These are phyloP conservation scores for Pandemis corylana DNA, from an alignment of 2,888 invertebrate species.

Conservation along the genomic window DNA sequence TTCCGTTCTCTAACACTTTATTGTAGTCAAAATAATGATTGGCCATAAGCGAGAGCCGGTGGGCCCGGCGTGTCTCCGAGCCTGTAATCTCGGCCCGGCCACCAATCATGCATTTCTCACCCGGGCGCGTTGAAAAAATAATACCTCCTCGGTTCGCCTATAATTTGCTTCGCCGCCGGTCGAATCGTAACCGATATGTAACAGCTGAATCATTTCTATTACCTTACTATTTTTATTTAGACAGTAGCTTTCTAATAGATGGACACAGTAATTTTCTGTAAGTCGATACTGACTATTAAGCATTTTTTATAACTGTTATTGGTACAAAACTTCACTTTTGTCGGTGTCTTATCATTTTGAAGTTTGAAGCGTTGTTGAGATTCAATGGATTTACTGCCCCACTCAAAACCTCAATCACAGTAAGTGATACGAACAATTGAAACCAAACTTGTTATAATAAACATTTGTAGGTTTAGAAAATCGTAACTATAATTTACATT, in stretches of 20 bases:
- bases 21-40: conserved; percentile 80
- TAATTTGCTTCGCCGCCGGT: conserved; percentile 80
- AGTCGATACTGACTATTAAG: conserved; percentile 46
- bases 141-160: conserved; percentile 81
- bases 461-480: too few relatives aligned
- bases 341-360: neutral
- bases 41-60: conserved; percentile 67
- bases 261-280: conserved; percentile 53
- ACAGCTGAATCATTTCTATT: conserved; percentile 64
- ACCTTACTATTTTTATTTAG: conserved; percentile 69
- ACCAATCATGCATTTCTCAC: conserved; percentile 84
- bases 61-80: conserved; percentile 74
- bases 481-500: too few relatives aligned
- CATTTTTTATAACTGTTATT: conserved; percentile 31
- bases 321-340: neutral
- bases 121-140: conserved; percentile 84
- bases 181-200: conserved; percentile 50
- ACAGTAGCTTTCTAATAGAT: conserved; percentile 69
- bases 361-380: neutral
- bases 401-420: neutral
- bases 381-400: neutral
- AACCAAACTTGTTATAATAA: too few relatives aligned
- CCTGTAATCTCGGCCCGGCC: conserved; percentile 82
- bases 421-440: too few relatives aligned
- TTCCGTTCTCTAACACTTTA: conserved; percentile 79